Evolutionary conservation across 1,140 invertebrate species (phyloP), one percentile per base, ranked within the genome.

Genomic region (Drosophila cardini): DNA sequence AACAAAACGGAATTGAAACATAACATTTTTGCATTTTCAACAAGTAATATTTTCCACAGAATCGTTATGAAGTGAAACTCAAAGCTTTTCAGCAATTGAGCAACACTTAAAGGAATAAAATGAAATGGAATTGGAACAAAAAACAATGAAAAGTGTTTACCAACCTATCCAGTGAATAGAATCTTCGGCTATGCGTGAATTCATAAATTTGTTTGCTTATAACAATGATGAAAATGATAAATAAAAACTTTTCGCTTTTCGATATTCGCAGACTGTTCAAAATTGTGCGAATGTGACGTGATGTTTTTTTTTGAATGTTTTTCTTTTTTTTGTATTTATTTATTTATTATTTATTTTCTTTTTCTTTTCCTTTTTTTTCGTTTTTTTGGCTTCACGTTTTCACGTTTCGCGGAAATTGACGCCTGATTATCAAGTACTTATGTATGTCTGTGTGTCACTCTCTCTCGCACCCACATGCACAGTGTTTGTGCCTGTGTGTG

Each of bases 331-430:
- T 42, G 11, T 15, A 6, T 43, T 15, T 43, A 6, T n/a, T 43
- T 11, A n/a, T 43, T 43, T 15, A 43, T n/a, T 43, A n/a, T 43
- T 43, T 26, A 67, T 30, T 26, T 26, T 18, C 32, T 18, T 63
- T 11, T 52, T 63, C 15, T 1, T 36, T 48, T 46, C 1, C 21
- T 26, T 15, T 45, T 1, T 10, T 13, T 43, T 10, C 21, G 18
- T 42, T 36, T 67, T 72, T 67, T 68, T 2, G 30, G 46, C 46
- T 68, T 65, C 50, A 65, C 62, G 62, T 65, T 65, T 72, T 72
- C 63, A 68, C 70, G 45, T 72, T 72, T 72, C 45, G 40, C 70
- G 70, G 53, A 68, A 72, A 72, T 72, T 32, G 70, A 68, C 63
- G 63, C 3, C 53, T 46, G 55, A 68, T 72, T 72, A 60, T 60